Conservation (phyloP, 1,140 invertebrate species). For the Diorhabda elongata region DNA sequence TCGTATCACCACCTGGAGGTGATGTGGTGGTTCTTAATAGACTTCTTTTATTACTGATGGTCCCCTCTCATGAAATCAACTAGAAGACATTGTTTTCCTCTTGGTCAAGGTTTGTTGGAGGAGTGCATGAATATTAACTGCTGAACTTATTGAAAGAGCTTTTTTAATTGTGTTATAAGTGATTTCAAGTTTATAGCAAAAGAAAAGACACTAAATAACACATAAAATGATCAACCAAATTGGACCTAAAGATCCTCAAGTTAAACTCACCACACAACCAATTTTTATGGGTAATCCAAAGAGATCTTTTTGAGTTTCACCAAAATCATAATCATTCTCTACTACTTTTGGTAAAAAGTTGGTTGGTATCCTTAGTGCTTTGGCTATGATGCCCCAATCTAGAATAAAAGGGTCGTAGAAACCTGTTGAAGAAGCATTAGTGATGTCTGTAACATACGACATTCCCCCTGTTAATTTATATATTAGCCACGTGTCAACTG, state of each 20-base stretch:
- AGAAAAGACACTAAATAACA: too few relatives aligned
- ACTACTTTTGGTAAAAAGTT: constrained; percentile 76
- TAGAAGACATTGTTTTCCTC: too few relatives aligned
- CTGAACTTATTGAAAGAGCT: too few relatives aligned
- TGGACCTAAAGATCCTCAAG: not conserved
- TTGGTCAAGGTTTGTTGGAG: too few relatives aligned
- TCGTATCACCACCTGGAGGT: too few relatives aligned
- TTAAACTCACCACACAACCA: constrained; percentile 59
- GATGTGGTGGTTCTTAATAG: too few relatives aligned
- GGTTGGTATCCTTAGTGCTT: constrained; percentile 66
- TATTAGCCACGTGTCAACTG: constrained; percentile 89
- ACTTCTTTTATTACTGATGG: too few relatives aligned
- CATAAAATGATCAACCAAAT: too few relatives aligned
- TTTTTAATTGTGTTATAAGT: too few relatives aligned
- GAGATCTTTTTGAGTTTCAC: constrained; percentile 57
- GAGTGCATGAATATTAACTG: too few relatives aligned
- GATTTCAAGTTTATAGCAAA: too few relatives aligned
- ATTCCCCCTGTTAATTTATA: constrained; percentile 63
- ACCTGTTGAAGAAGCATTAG: constrained; percentile 85
- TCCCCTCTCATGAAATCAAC: too few relatives aligned
- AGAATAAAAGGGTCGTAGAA: constrained; percentile 89
- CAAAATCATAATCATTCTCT: constrained; percentile 73
- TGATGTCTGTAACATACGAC: constrained; percentile 79
- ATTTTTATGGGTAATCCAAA: constrained; percentile 78
- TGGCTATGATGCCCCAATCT: constrained; percentile 73